These are phyloP conservation scores for Abramis brama DNA, from an alignment of 2,113 vertebrate species.

Conservation along the genomic window DNA sequence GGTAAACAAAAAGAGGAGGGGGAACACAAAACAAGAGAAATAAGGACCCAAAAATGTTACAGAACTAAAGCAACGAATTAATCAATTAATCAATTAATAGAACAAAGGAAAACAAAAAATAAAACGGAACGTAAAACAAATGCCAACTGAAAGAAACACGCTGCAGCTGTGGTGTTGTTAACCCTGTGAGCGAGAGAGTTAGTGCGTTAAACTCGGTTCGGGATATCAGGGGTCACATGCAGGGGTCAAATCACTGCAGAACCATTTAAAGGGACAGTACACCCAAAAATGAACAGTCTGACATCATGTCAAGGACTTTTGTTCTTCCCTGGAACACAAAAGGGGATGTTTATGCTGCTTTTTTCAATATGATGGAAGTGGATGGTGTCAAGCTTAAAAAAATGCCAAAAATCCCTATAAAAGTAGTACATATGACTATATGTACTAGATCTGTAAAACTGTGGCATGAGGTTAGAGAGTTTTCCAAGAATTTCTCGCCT, in stretches of 20 bases:
- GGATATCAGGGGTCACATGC: constrained; percentile 27
- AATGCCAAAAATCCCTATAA: neutral
- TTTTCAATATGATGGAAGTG: neutral
- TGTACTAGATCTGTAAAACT: neutral
- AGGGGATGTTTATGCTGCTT: neutral
- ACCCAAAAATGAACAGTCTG: neutral
- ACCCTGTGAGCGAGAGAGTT: constrained; percentile 47
- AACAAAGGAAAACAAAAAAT: constrained; percentile 66
- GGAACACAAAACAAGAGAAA: constrained; percentile 85
- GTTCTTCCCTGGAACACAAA: neutral
- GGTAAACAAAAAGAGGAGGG: constrained; percentile 80
- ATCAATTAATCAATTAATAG: constrained; percentile 58
- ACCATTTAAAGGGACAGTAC: constrained; percentile 15
- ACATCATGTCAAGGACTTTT: neutral
- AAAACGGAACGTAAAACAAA: constrained; percentile 61
- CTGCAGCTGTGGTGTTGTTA: constrained; percentile 59
- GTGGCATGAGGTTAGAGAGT: neutral
- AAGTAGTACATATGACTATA: neutral
- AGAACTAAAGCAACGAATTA: constrained; percentile 67
- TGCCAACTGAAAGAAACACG: constrained; percentile 48
- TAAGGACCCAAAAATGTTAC: constrained; percentile 87
- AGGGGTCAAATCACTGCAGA: constrained; percentile 13
- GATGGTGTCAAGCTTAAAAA: neutral
- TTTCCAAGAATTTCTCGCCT: too few relatives aligned
- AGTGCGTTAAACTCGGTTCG: constrained; percentile 27